A percentile compares a stretch with the other conserved stretches of the same genome.
These are phyloP conservation scores for Hyppa rectilinea DNA, from an alignment of 2,888 invertebrate genomes.

Conservation along the genomic window DNA sequence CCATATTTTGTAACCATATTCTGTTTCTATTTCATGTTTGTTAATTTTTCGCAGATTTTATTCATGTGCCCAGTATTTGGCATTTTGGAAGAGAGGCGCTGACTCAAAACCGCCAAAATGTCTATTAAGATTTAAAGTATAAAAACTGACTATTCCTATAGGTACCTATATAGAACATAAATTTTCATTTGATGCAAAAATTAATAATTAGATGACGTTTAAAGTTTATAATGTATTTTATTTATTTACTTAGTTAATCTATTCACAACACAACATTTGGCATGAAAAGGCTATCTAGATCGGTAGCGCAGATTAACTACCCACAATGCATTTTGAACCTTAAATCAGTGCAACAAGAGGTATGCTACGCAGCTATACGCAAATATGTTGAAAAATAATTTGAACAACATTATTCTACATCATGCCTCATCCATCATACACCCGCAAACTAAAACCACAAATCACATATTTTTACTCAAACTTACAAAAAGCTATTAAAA, in stretches of 20 bases:
- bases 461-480: constrained; percentile 33
- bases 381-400: neutral
- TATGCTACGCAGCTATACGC: too few species aligned
- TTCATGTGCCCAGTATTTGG: too few species aligned
- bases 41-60: neutral
- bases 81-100: neutral
- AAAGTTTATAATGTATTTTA: neutral
- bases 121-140: neutral
- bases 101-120: neutral
- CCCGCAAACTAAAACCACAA: constrained; percentile 25
- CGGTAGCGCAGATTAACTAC: too few species aligned
- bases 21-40: too few species aligned
- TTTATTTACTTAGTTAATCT: neutral
- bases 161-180: neutral
- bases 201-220: neutral
- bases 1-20: too few species aligned
- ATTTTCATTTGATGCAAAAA: neutral
- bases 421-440: constrained; percentile 23
- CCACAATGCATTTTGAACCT: neutral
- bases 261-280: neutral
- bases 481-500: constrained; percentile 51
- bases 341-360: neutral
- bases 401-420: neutral
- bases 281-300: too few species aligned
- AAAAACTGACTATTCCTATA: neutral